Evolutionary conservation across 1,140 invertebrate genomes (phyloP), one percentile per base, ranked within the genome.

Genomic region (Drosophila littoralis): DNA sequence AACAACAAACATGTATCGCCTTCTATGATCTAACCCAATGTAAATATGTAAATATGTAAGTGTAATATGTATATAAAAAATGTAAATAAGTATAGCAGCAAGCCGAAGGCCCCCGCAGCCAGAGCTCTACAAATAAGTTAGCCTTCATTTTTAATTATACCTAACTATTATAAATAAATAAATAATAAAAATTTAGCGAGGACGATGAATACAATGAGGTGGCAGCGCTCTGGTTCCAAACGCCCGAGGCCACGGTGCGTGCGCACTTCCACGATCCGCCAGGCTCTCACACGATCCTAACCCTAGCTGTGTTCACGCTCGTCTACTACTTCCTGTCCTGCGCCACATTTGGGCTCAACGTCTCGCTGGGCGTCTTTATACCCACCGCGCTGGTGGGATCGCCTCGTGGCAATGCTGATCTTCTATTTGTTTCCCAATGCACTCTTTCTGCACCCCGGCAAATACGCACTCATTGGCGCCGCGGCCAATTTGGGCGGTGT

Each of bases 331-430:
- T 99, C 5, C 92, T 99, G 70, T 97, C 98, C 4, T 95, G 95
- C 32, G 97, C 96, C 94, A 99, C 98, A 0, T 99, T 99, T 93
- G 99, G 99, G 0, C 93, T 99, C 2, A 96, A 96, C 15, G 96
- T 99, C 22, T 99, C 98, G 1, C 96, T 97, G 91, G 99, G 99
- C n/a, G 94, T 99, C 10, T 99, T 99, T 91, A 99, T 99, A 92
- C 99, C 99, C 1, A 96, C 96, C 15, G 93, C 99, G 8, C 93
- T 99, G 6, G 97, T 99, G 98, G 98, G 99, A 98, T 10, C 94
- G 99, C 75, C 93, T 99, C 1, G 93, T 98, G 13, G 96, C 97
- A 2, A 96, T 97, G 77, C 91, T 95, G 1, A 92, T 97, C 15
- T 93, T 94, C 45, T 93, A 94, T 72, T 71, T 96, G 5, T 95